Conservation (phyloP, 2,888 invertebrate genomes). For the Cordilura impudica region DNA sequence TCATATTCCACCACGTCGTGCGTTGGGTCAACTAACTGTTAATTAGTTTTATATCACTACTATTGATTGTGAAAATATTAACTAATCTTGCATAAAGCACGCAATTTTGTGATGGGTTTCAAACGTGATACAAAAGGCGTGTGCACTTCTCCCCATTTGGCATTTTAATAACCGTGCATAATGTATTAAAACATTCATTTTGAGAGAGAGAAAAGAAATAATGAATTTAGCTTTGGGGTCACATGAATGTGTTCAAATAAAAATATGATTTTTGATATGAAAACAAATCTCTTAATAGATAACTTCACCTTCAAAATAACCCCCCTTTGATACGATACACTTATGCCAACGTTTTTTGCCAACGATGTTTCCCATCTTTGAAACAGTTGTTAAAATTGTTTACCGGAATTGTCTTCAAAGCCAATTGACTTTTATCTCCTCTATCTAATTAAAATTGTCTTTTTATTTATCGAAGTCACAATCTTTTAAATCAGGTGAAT, state of each 20-base stretch:
- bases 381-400: no score
- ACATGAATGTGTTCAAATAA: neutral
- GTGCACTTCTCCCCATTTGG: slow-evolving; percentile 1
- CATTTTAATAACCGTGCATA: slow-evolving; percentile 6
- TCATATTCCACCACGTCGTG: slow-evolving; percentile 54
- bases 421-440: no score
- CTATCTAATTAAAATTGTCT: no score
- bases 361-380: no score
- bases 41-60: slow-evolving; percentile 71
- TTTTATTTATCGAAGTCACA: no score
- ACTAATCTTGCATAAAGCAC: neutral
- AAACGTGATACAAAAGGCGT: neutral
- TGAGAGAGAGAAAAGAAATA: neutral
- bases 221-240: neutral
- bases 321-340: no score
- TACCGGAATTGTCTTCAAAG: no score
- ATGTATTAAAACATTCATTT: slow-evolving; percentile 9
- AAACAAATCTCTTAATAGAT: no score
- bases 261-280: no score
- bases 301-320: no score
- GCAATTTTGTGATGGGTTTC: neutral
- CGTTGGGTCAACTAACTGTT: slow-evolving; percentile 69
- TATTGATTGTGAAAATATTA: neutral
- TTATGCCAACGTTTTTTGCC: no score
- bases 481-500: no score